Percentiles rank a stretch among this genome's conserved stretches.
These are phyloP conservation scores for Lethenteron reissneri DNA, from an alignment of 2,113 vertebrate species.

Conservation along the genomic window DNA sequence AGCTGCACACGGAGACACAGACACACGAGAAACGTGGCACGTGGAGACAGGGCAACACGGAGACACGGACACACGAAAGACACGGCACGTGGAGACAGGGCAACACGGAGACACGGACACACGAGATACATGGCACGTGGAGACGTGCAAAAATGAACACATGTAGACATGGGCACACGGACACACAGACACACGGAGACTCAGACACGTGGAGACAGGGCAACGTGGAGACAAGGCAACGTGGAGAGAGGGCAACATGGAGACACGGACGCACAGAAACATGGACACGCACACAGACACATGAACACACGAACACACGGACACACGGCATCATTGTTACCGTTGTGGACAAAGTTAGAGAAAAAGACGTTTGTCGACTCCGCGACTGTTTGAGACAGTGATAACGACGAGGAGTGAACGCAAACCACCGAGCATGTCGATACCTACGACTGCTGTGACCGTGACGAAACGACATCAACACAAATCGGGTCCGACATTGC, in stretches of 20 bases:
- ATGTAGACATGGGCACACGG: constrained; percentile 25
- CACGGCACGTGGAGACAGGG: background rate
- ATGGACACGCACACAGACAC: constrained; percentile 2
- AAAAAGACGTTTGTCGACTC: too few species aligned
- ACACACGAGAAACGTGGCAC: background rate
- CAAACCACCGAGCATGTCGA: too few species aligned
- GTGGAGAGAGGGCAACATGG: too few species aligned
- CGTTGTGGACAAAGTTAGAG: too few species aligned
- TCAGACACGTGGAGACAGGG: constrained; percentile 15
- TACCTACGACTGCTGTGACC: too few species aligned
- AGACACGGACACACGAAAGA: constrained; percentile 13
- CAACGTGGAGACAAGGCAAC: background rate
- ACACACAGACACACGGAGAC: constrained; percentile 25
- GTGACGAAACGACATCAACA: too few species aligned
- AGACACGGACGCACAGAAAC: background rate
- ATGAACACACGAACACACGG: background rate
- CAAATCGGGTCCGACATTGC: too few species aligned
- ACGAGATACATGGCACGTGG: background rate
- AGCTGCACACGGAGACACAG: constrained; percentile 19
- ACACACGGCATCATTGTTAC: background rate
- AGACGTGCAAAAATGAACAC: too few species aligned
- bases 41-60: background rate
- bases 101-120: background rate
- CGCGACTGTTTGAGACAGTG: too few species aligned
- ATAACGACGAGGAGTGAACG: too few species aligned